Conservation (phyloP, 1,140 invertebrate genomes). For the Drosophila littoralis region DNA sequence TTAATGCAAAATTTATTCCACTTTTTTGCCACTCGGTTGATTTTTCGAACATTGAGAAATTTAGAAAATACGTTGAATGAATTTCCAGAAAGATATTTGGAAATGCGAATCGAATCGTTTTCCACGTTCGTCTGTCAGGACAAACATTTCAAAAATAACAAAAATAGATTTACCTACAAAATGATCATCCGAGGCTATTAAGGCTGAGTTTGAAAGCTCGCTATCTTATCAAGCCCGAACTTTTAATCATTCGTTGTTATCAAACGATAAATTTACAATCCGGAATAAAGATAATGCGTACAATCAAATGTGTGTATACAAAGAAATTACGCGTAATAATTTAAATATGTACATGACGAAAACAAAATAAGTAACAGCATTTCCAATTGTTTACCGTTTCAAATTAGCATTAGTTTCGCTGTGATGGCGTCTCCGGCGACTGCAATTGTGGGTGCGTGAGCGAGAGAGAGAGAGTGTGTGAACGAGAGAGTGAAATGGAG, state of each 20-base stretch:
- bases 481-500: conserved; percentile 10
- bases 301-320: conserved; percentile 24
- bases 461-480: conserved; percentile 21
- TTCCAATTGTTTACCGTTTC: conserved; percentile 71
- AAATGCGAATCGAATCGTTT: no score
- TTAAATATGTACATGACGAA: conserved; percentile 53
- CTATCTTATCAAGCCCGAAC: conserved; percentile 3
- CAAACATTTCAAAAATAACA: no score
- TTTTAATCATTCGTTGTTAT: not conserved
- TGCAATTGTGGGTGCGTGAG: conserved; percentile 57
- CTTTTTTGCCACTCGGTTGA: no score
- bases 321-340: conserved; percentile 36
- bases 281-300: conserved; percentile 15
- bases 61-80: no score
- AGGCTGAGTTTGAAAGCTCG: not conserved
- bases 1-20: no score
- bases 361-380: conserved; percentile 5
- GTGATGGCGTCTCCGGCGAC: conserved; percentile 40
- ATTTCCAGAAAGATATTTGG: no score
- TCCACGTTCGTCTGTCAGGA: no score
- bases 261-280: conserved; percentile 19
- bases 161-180: no score
- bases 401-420: conserved; percentile 67
- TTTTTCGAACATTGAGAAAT: no score
- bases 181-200: no score